phyloP scores from a whole-genome alignment of 2,888 invertebrate species.

The Hypomecis punctinalis region DNA sequence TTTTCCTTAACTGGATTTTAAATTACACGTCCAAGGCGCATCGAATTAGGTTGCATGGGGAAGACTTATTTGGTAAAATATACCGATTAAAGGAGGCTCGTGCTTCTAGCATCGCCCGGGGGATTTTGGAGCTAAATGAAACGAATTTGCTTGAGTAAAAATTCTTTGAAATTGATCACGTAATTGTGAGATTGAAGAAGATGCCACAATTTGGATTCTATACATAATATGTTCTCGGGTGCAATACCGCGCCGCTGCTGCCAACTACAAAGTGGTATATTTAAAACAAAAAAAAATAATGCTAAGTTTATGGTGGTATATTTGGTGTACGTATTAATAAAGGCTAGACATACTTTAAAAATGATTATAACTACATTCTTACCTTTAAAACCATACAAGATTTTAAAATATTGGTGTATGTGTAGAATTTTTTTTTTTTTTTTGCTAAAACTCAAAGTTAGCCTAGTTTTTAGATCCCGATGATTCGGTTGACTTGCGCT shows the following conservation, averaged over 20 bases:
- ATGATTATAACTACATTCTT: too few relatives aligned
- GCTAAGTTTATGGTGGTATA: too few relatives aligned
- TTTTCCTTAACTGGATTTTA: constrained; percentile 33
- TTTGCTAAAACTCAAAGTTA: too few relatives aligned
- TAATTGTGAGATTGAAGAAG: constrained; percentile 61
- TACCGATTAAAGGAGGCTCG: constrained; percentile 53
- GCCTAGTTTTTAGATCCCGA: too few relatives aligned
- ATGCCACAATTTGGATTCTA: constrained; percentile 39
- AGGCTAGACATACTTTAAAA: too few relatives aligned
- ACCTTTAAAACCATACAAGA: too few relatives aligned
- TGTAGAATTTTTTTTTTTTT: too few relatives aligned
- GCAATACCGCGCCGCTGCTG: constrained; percentile 12
- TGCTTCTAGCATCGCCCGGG: constrained; percentile 48
- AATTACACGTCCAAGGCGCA: constrained; percentile 49
- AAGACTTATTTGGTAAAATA: constrained; percentile 52
- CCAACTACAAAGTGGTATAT: neutral
- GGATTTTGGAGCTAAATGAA: constrained; percentile 62
- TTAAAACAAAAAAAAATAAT: too few relatives aligned
- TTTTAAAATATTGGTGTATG: too few relatives aligned
- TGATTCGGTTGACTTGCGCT: too few relatives aligned
- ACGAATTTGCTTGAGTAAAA: constrained; percentile 67
- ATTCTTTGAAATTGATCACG: constrained; percentile 68
- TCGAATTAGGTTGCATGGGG: constrained; percentile 48
- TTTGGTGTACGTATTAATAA: too few relatives aligned
- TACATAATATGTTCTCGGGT: constrained; percentile 28